Conservation (phyloP, 1,140 invertebrate genomes). For the Bombus polaris region DNA sequence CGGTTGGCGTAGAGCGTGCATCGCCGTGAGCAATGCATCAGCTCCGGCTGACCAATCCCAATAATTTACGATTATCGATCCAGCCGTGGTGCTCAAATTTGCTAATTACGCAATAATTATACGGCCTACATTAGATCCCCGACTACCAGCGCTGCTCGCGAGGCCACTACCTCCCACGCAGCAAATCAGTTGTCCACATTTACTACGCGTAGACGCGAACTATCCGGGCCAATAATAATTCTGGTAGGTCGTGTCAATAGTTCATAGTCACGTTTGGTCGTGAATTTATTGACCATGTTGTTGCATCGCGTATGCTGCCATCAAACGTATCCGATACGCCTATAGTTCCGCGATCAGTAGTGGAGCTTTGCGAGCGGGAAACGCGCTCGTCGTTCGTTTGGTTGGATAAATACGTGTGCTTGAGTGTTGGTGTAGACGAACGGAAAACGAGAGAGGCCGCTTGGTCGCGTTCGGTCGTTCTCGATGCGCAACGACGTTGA, state of each 20-base stretch:
- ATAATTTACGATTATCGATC: slow-evolving; percentile 75
- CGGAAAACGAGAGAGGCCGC: slow-evolving; percentile 22
- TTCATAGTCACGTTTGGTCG: slow-evolving; percentile 59
- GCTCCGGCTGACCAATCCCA: slow-evolving; percentile 71
- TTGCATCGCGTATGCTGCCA: neutral
- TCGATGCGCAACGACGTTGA: slow-evolving; percentile 18
- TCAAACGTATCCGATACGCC: slow-evolving; percentile 45
- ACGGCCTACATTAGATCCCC: slow-evolving; percentile 68
- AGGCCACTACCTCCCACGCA: neutral
- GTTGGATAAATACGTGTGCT: neutral
- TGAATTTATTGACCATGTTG: slow-evolving; percentile 49
- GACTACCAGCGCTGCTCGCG: slow-evolving; percentile 37
- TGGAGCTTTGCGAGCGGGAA: slow-evolving; percentile 42
- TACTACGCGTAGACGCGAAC: neutral
- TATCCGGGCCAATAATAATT: slow-evolving; percentile 52
- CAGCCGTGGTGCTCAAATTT: slow-evolving; percentile 73
- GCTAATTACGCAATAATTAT: slow-evolving; percentile 75
- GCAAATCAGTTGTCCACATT: slow-evolving; percentile 46
- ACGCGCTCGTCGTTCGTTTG: slow-evolving; percentile 23
- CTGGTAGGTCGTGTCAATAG: slow-evolving; percentile 63
- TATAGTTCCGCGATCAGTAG: slow-evolving; percentile 57
- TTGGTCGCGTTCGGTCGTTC: neutral
- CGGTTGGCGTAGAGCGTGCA: slow-evolving; percentile 37
- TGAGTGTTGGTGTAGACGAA: neutral
- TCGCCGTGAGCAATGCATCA: slow-evolving; percentile 68